Evolutionary conservation across 1,140 invertebrate genomes (phyloP), one percentile per base, ranked within the genome.

Genomic region (Euschistus heros): DNA sequence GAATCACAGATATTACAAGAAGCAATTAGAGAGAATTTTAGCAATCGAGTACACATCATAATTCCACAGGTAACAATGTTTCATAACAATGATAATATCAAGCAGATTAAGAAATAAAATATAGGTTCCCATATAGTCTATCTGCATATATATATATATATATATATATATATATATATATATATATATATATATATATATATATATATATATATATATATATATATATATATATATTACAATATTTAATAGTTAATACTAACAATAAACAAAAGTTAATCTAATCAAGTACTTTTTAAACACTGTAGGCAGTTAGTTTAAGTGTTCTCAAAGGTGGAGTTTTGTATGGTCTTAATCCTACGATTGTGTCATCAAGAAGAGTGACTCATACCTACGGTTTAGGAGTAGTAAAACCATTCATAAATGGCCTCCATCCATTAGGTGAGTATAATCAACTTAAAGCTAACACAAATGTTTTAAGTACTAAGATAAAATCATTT

Each of bases 371-470:
- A 10, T 74, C 80, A 2, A 71, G 81, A 22, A 72, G 79, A 63
- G 78, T 80, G 0, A 74, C 79, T 22, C 72, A 81, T 63, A 83
- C 82, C 2, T 84, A 83, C 69, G 82, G 82, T 7, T 78, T 84
- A 7, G 82, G 81, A n/a, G 78, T 84, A 17, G 73, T 84, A 0
- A 82, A 83, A 70, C 74, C 76, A 3, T 84, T 81, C 68, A 72
- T 79, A 50, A 70, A 72, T 15, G 72, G 73, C 5, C 69, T 76
- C n/a, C 82, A 84, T 73, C 79, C 81, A 1, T 63, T 69, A 30
- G 72, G 74, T 75, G 68, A 63, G 42, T 22, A 52, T 13, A 37
- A 4, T 30, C 8, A 5, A 5, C 3, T 37, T 37, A 37, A 37
- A 10, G 33, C 6, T 1, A 37, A 37, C 13, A 10, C 1, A 37